Evolutionary conservation across 2,888 invertebrate genomes (phyloP).

Genomic region (Stenotaenia linearis): DNA sequence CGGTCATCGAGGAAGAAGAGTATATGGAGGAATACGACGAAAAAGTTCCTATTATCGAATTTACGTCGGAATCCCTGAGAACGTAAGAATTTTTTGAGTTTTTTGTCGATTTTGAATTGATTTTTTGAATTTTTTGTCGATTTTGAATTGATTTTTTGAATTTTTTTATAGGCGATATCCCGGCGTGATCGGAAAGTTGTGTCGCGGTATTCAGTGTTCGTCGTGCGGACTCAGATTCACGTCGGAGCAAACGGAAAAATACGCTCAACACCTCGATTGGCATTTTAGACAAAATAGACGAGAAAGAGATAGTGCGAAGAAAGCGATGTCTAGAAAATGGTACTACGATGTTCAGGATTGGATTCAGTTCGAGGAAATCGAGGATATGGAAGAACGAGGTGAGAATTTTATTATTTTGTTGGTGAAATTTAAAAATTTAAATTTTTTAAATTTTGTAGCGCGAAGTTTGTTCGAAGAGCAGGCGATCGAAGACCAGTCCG

Average conservation of each 20-base stretch:
- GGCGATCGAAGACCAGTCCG: slow-evolving; percentile 47
- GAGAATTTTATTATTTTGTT: too few relatives aligned
- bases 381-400: slow-evolving; percentile 79
- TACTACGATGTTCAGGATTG: slow-evolving; percentile 82
- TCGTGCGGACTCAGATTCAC: slow-evolving; percentile 93
- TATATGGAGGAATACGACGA: slow-evolving; percentile 35
- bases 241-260: slow-evolving; percentile 79
- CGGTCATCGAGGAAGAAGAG: slow-evolving; percentile 37
- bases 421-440: background rate
- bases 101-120: slow-evolving; percentile 41
- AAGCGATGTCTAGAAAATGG: slow-evolving; percentile 80
- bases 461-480: slow-evolving; percentile 83
- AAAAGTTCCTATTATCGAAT: slow-evolving; percentile 51
- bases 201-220: slow-evolving; percentile 91
- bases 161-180: slow-evolving; percentile 60
- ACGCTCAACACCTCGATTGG: slow-evolving; percentile 93
- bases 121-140: background rate
- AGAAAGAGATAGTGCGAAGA: slow-evolving; percentile 75
- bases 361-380: slow-evolving; percentile 90
- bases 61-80: slow-evolving; percentile 67
- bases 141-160: background rate
- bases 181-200: slow-evolving; percentile 63
- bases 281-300: slow-evolving; percentile 91
- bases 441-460: slow-evolving; percentile 52
- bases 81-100: too few relatives aligned